phyloP scores from a whole-genome alignment of 2,888 invertebrate genomes.

The Cerceris ruficornis region DNA sequence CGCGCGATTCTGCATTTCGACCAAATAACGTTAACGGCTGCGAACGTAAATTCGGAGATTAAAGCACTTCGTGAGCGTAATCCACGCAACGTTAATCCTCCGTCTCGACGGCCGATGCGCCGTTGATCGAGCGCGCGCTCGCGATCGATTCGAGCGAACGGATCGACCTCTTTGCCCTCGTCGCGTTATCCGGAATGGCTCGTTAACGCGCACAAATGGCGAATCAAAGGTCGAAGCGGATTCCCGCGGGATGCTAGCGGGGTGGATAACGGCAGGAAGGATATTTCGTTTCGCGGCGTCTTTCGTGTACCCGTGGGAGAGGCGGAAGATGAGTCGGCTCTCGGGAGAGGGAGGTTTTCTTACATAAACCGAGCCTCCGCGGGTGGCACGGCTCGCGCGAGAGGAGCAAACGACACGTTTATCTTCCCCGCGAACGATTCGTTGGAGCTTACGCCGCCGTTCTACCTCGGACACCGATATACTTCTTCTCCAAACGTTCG shows the following conservation, averaged over 20 bases:
- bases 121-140: background rate
- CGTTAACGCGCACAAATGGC: too few relatives aligned
- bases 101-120: background rate
- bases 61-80: background rate
- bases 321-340: constrained; percentile 23
- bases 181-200: too few relatives aligned
- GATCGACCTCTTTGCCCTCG: too few relatives aligned
- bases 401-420: too few relatives aligned
- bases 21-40: background rate
- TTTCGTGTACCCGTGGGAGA: constrained; percentile 2
- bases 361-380: constrained; percentile 12
- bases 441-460: too few relatives aligned
- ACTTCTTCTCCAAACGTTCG: too few relatives aligned
- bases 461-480: too few relatives aligned
- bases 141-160: too few relatives aligned
- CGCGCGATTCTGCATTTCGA: background rate
- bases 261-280: constrained; percentile 6
- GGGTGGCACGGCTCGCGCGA: too few relatives aligned
- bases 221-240: background rate
- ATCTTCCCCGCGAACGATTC: too few relatives aligned
- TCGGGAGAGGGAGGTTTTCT: constrained; percentile 14
- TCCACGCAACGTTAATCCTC: background rate
- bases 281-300: constrained; percentile 24
- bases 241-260: background rate
- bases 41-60: background rate